Base-by-base conservation (phyloP, 2,113 vertebrate genomes). In the Sorex fumeus region DNA sequence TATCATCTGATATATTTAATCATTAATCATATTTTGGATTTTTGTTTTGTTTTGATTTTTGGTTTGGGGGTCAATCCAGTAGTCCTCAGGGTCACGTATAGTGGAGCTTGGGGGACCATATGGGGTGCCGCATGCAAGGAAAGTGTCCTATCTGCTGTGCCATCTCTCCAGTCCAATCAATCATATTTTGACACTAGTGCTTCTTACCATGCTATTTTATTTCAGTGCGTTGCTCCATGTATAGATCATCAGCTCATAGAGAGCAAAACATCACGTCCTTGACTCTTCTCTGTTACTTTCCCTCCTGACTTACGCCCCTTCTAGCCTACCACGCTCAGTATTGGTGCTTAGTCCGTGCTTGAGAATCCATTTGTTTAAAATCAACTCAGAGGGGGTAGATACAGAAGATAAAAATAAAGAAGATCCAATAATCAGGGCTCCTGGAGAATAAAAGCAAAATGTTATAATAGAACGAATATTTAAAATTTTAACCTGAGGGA, bases 161-260 rank as follows among this genome's bases (percentile, higher is more conserved):
- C 80, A 87, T 74, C 79, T 30, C 15, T 21, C 72, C 84, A 43
- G 78, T 84, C 79, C 19, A 50, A 50, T 64, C 77, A 32, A 15
- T 78, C 9, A 43, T 77, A 50, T 53, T 77, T 72, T 88, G 45
- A 91, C 30, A 84, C 11, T 7, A 18, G 66, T 78, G 8, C 13
- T 43, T 91, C 50, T 88, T 79, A 78, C 25, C 30, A 77, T 77
- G 43, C 16, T 74, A 16, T 94, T 87, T 87, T 80, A n/a, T 79
- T 36, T 34, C 45, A 71, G 21, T 71, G 32, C 62, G 32, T 50
- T 43, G 53, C 53, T 12, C 30, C 34, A 57, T 9, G 12, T 43
- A 36, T 30, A 72, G 36, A 75, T 27, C 60, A 78, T 11, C 53
- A 64, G 53, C 28, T 78, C 32, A 53, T 34, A 88, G 53, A 78